Conservation (phyloP, 2,888 invertebrate species). For the Tyria jacobaeae region DNA sequence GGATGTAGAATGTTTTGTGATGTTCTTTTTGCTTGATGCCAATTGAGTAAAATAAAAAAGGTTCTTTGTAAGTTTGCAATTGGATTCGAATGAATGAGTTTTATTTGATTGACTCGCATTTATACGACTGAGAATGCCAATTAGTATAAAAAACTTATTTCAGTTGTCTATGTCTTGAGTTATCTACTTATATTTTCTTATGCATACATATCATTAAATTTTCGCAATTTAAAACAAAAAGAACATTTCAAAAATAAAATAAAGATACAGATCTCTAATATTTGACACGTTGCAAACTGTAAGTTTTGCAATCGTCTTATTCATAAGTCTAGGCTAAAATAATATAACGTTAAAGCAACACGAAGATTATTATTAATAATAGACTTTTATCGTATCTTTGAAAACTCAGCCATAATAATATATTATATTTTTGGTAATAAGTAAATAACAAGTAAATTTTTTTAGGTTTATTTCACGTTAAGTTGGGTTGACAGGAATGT, state of each 20-base stretch:
- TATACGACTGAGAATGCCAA: conserved; percentile 24
- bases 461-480: conserved; percentile 63
- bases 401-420: conserved; percentile 86
- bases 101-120: conserved; percentile 14
- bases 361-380: conserved; percentile 76
- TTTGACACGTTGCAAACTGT: conserved; percentile 79
- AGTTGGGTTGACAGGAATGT: conserved; percentile 66
- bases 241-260: conserved; percentile 68
- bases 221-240: conserved; percentile 53
- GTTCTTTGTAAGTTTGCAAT: conserved; percentile 20
- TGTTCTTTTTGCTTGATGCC: conserved; percentile 67
- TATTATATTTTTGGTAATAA: conserved; percentile 83
- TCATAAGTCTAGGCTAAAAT: conserved; percentile 74
- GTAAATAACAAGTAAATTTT: conserved; percentile 69
- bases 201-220: conserved; percentile 54
- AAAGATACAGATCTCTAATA: conserved; percentile 75
- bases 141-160: conserved; percentile 26
- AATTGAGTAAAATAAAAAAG: conserved; percentile 24
- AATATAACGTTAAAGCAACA: conserved; percentile 72
- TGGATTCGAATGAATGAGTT: conserved; percentile 22
- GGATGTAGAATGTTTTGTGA: conserved; percentile 65
- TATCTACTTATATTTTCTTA: conserved; percentile 30
- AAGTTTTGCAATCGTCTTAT: conserved; percentile 82
- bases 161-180: conserved; percentile 25
- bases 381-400: conserved; percentile 79